A percentile compares a stretch with the other conserved stretches of the same genome.
phyloP scores from a whole-genome alignment of 2,797 vertebrate species.

The Molossus alvarezi region DNA sequence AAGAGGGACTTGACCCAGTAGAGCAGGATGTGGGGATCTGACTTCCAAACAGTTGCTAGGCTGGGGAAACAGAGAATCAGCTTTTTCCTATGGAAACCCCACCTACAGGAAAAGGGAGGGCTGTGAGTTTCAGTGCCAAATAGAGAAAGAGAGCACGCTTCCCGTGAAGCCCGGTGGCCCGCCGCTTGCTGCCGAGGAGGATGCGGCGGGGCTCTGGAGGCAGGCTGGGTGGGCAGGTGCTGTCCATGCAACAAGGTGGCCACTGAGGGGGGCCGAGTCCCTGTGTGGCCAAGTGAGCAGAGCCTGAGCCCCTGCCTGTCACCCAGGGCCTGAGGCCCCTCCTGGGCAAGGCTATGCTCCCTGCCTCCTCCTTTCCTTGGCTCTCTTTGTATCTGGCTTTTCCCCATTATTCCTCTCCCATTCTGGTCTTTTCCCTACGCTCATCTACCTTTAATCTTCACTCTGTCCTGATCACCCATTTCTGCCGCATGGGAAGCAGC shows the following conservation, averaged over 20 bases:
- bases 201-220: constrained; percentile 14
- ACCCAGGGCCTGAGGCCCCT: too few species aligned
- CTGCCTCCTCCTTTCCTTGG: background rate
- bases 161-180: constrained; percentile 73
- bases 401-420: background rate
- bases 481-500: constrained; percentile 30
- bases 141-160: constrained; percentile 83
- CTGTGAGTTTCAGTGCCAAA: constrained; percentile 86
- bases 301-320: background rate
- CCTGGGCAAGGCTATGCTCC: background rate
- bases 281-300: background rate
- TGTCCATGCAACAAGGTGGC: background rate
- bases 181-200: constrained; percentile 36
- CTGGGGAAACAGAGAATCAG: constrained; percentile 87
- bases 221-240: constrained; percentile 67
- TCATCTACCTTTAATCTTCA: background rate
- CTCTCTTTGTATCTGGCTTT: background rate
- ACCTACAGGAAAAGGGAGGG: constrained; percentile 93
- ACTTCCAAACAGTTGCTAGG: constrained; percentile 81
- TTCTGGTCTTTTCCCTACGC: background rate
- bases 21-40: constrained; percentile 77
- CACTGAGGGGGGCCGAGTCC: background rate
- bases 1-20: constrained; percentile 70
- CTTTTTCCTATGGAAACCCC: constrained; percentile 92
- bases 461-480: background rate